Conservation (phyloP, 2,113 vertebrate genomes). For the Elanus axillaris region DNA sequence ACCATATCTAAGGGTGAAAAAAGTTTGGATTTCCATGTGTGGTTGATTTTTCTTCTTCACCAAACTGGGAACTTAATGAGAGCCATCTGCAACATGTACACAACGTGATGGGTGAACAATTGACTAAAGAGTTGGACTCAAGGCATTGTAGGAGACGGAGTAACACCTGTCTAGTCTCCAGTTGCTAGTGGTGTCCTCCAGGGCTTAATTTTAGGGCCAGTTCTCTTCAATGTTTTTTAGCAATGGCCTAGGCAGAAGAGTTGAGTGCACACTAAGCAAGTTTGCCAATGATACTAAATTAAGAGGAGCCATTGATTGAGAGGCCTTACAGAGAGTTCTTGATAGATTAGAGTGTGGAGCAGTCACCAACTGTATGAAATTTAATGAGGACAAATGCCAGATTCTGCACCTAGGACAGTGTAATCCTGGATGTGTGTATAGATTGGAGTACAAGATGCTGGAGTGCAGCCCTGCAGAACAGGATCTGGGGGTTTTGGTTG, state of each 20-base stretch:
- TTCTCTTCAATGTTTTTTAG: neutral
- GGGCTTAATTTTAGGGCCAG: neutral
- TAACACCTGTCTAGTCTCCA: neutral
- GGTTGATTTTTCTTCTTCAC: neutral
- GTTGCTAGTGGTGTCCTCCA: neutral
- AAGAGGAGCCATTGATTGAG: neutral
- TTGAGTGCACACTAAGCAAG: neutral
- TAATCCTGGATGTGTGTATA: neutral
- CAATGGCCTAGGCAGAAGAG: neutral
- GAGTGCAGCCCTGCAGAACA: neutral
- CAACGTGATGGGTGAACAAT: neutral
- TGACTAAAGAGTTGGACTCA: neutral
- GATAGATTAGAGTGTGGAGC: neutral
- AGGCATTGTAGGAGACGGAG: neutral
- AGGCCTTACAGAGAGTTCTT: neutral
- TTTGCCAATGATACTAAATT: neutral
- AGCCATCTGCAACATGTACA: neutral
- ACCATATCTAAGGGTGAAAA: neutral
- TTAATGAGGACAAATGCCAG: neutral
- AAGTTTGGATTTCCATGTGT: neutral
- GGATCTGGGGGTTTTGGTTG: neutral
- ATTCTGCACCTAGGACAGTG: neutral
- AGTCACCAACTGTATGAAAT: neutral
- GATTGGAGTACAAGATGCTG: neutral
- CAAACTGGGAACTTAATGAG: neutral